These are phyloP conservation scores for Rhagonycha fulva DNA, from an alignment of 2,888 invertebrate species.

Conservation along the genomic window DNA sequence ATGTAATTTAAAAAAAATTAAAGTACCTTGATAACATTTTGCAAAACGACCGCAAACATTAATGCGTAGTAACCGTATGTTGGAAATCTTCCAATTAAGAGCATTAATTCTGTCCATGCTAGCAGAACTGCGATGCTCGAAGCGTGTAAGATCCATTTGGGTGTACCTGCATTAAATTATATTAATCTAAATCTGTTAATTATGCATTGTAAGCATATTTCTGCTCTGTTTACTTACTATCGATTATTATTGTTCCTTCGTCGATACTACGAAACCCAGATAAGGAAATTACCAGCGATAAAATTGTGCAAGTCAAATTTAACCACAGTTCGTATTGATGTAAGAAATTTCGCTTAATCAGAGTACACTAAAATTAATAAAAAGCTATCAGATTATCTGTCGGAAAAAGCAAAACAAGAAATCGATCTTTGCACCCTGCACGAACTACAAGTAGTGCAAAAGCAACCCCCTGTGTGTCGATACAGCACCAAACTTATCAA, in stretches of 20 bases:
- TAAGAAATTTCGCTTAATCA: slow-evolving; percentile 49
- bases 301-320: slow-evolving; percentile 48
- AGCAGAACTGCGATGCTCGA: slow-evolving; percentile 56
- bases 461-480: neutral
- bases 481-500: neutral
- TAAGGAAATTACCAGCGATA: slow-evolving; percentile 15
- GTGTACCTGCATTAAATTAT: slow-evolving; percentile 33
- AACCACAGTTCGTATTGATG: slow-evolving; percentile 54
- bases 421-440: neutral
- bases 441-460: neutral
- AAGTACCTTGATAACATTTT: slow-evolving; percentile 58
- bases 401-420: neutral
- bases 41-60: slow-evolving; percentile 61
- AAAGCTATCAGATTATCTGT: neutral
- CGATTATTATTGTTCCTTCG: neutral
- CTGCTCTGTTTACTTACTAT: neutral
- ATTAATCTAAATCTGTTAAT: neutral
- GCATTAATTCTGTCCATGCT: slow-evolving; percentile 61
- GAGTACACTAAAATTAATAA: slow-evolving; percentile 40
- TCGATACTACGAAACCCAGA: neutral
- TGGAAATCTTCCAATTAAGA: slow-evolving; percentile 60
- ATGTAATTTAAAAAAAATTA: neutral
- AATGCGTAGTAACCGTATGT: slow-evolving; percentile 61
- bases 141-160: slow-evolving; percentile 52
- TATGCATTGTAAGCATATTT: neutral